Evolutionary conservation across 2,888 invertebrate species (phyloP).

Genomic region (Nemotelus pantherinus): DNA sequence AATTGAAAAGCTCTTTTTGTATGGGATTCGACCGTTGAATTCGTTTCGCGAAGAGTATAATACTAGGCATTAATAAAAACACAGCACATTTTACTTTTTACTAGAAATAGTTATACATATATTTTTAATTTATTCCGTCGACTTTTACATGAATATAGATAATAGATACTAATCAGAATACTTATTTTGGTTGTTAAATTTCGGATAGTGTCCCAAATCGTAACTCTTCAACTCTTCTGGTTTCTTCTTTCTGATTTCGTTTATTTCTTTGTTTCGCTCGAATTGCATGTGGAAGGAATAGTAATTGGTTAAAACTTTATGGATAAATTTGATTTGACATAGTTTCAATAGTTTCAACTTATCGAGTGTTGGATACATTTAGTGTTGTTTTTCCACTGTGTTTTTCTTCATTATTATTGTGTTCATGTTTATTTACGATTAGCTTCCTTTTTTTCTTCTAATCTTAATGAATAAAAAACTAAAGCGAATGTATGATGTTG

Average conservation of each 20-base stretch:
- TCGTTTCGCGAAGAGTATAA: too few relatives aligned
- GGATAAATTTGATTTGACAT: too few relatives aligned
- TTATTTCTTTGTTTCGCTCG: too few relatives aligned
- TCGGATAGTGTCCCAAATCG: slow-evolving; percentile 42
- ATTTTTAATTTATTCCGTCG: slow-evolving; percentile 36
- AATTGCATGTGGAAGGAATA: too few relatives aligned
- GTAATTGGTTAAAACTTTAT: too few relatives aligned
- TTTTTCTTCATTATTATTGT: too few relatives aligned
- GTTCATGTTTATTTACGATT: not conserved
- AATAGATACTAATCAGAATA: slow-evolving; percentile 42
- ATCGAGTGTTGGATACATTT: too few relatives aligned
- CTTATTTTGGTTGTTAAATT: slow-evolving; percentile 35
- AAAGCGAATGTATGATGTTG: not conserved
- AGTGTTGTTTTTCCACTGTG: too few relatives aligned
- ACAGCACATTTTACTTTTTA: not conserved
- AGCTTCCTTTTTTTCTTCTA: not conserved
- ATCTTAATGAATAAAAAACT: slow-evolving; percentile 16
- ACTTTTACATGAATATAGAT: slow-evolving; percentile 35
- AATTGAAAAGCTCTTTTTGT: too few relatives aligned
- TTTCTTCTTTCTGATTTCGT: not conserved
- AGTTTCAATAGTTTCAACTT: too few relatives aligned
- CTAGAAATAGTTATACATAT: slow-evolving; percentile 41
- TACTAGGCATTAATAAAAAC: too few relatives aligned
- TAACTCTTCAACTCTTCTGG: not conserved
- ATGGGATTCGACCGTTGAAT: too few relatives aligned